Base-by-base conservation (phyloP, 2,797 vertebrate species). In the Mallotus villosus region DNA sequence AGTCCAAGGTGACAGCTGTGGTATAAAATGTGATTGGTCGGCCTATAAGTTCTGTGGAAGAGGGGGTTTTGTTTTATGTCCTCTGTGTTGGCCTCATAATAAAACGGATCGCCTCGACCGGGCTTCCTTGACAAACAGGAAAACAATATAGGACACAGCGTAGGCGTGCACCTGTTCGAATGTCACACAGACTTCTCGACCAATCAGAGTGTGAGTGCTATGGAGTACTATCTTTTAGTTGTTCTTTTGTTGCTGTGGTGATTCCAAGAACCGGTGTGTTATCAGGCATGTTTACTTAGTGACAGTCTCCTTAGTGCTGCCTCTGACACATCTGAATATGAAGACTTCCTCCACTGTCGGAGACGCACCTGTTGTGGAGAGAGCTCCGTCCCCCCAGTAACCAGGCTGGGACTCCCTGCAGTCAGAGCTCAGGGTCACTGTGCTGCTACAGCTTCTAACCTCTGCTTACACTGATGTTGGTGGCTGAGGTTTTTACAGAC, bases 1-100 rank as follows among this genome's bases (percentile, higher is more conserved):
- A 67, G 63, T 86, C 87, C 86, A 89, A 85, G 81, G 76, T 80
- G 81, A 84, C 90, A 87, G 86, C 86, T 88, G 89, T 32, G 19
- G 71, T 62, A 32, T 67, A 74, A 80, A 78, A 60, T 5, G n/a
- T 64, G 64, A 25, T 25, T 32, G 62, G 57, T 53, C 9, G 21
- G 71, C 71, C 74, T 69, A 63, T 80, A 37, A 37, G 72, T 69
- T 77, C 71, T 57, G 57, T 58, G 72, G 22, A 74, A 76, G 25
- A 58, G 62, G 37, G 19, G 12, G 4, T 72, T 81, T 73, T 80
- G 63, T 63, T 70, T 78, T n/a, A 70, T 61, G 19, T 73, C 78
- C 61, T 58, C n/a, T 12, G 64, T 62, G 59, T 62, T 63, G 53
- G n/a, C 62, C 16, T 25, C 27, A 17, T 67, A 41, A 66, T 51